These are phyloP conservation scores for Hydrozoanthus gracilis DNA, from an alignment of 92 coral and sea anemone genomes.

Conservation along the genomic window DNA sequence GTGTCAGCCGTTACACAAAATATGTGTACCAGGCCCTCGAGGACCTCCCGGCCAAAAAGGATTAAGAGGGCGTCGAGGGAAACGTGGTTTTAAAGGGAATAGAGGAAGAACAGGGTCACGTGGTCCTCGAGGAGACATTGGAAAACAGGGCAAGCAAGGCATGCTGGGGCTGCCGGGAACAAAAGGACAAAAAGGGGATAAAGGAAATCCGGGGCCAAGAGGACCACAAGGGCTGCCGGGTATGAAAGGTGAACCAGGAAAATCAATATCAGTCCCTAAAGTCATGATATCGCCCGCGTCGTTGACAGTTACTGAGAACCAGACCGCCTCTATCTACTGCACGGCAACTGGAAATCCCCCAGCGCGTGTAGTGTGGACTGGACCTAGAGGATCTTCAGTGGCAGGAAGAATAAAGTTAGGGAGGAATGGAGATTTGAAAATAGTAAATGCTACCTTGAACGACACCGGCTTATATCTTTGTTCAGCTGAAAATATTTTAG, in stretches of 20 bases:
- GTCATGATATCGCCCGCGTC: background rate
- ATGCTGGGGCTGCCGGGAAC: background rate
- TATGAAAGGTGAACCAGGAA: background rate
- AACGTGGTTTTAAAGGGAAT: background rate
- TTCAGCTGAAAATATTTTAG: too few species aligned
- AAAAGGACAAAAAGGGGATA: background rate
- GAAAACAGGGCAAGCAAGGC: background rate
- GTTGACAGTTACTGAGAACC: background rate
- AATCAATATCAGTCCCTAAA: background rate
- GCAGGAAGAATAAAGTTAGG: background rate
- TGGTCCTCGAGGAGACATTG: background rate
- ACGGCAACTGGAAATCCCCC: too few species aligned
- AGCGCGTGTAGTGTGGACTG: too few species aligned
- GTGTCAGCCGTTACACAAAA: background rate
- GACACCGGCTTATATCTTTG: too few species aligned
- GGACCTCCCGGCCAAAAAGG: background rate
- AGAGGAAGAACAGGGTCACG: background rate
- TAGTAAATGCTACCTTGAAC: too few species aligned
- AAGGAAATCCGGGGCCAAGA: background rate
- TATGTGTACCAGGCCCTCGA: slow-evolving; percentile 4
- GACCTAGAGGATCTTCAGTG: too few species aligned
- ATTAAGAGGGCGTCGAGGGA: background rate
- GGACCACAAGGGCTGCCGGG: background rate
- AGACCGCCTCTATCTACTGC: background rate
- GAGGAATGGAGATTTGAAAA: too few species aligned